Conservation (phyloP, 2,797 vertebrate species). For the Epinephelus awoara region DNA sequence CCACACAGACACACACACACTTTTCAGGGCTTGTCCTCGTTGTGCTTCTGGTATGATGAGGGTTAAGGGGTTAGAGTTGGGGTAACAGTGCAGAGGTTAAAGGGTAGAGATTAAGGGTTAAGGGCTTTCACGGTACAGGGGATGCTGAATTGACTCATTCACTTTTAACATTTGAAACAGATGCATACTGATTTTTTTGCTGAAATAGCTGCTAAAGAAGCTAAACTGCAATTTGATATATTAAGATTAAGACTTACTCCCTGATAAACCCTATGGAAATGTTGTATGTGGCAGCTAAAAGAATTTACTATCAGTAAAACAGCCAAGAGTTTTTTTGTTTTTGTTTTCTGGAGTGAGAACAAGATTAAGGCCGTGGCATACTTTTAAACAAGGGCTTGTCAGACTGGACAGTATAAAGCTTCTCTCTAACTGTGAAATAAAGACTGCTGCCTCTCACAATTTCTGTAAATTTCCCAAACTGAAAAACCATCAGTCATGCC, state of each 20-base stretch:
- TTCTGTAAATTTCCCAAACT: constrained; percentile 33
- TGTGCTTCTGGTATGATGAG: constrained; percentile 59
- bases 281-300: constrained; percentile 3
- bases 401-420: constrained; percentile 11
- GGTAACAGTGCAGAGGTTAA: constrained; percentile 57
- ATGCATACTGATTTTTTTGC: constrained; percentile 34
- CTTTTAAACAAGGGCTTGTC: constrained; percentile 19
- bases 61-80: constrained; percentile 63
- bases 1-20: constrained; percentile 37
- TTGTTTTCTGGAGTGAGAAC: neutral
- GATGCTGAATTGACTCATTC: constrained; percentile 45
- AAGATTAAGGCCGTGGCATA: constrained; percentile 17
- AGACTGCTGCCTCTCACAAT: neutral
- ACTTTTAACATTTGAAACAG: constrained; percentile 49
- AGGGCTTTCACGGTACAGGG: constrained; percentile 57
- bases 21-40: constrained; percentile 38
- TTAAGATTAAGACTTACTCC: constrained; percentile 8
- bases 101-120: constrained; percentile 66
- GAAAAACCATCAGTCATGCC: constrained; percentile 29
- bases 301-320: constrained; percentile 18
- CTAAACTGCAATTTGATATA: constrained; percentile 24
- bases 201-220: constrained; percentile 24
- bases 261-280: constrained; percentile 4
- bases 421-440: neutral
- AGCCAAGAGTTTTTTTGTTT: neutral